A percentile compares a stretch with the other conserved stretches of the same genome.
Evolutionary conservation across 2,888 invertebrate species (phyloP).

Genomic region (Tinea trinotella): DNA sequence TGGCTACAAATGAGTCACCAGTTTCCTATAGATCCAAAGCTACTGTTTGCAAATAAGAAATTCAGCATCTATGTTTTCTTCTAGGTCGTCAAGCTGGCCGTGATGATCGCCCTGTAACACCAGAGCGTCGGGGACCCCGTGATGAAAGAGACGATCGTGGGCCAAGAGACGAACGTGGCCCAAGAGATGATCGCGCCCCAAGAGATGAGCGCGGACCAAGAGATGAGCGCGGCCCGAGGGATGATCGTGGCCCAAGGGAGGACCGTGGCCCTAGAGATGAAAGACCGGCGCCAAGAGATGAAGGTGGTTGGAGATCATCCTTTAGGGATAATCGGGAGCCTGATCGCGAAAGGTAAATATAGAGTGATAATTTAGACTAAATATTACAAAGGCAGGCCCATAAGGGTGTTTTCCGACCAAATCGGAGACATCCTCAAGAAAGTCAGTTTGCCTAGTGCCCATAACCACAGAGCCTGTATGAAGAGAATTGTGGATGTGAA

Average conservation of each 20-base stretch:
- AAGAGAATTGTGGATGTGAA: too few relatives aligned
- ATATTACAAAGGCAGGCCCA: too few relatives aligned
- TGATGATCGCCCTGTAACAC: conserved; percentile 15
- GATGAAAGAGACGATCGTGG: conserved; percentile 25
- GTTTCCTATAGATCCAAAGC: too few relatives aligned
- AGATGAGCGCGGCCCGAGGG: conserved; percentile 29
- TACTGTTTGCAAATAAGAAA: too few relatives aligned
- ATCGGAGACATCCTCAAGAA: too few relatives aligned
- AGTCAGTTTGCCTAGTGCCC: too few relatives aligned
- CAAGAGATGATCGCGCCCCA: conserved; percentile 9
- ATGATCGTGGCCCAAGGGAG: conserved; percentile 24
- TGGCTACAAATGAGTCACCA: too few relatives aligned
- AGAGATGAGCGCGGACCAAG: conserved; percentile 18
- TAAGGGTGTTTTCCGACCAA: too few relatives aligned
- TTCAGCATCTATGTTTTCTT: too few relatives aligned
- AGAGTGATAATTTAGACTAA: conserved; percentile 25
- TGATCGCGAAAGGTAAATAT: conserved; percentile 26
- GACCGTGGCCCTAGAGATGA: conserved; percentile 19
- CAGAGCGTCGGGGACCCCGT: conserved; percentile 16
- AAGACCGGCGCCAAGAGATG: conserved; percentile 31
- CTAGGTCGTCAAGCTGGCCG: conserved; percentile 19
- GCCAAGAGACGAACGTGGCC: conserved; percentile 23
- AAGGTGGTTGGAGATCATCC: conserved; percentile 26
- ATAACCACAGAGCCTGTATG: too few relatives aligned
- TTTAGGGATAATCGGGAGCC: conserved; percentile 17